A percentile compares a stretch with the other conserved stretches of the same genome.
phyloP scores from a whole-genome alignment of 2,888 invertebrate genomes.

The Drosophila monieri region DNA sequence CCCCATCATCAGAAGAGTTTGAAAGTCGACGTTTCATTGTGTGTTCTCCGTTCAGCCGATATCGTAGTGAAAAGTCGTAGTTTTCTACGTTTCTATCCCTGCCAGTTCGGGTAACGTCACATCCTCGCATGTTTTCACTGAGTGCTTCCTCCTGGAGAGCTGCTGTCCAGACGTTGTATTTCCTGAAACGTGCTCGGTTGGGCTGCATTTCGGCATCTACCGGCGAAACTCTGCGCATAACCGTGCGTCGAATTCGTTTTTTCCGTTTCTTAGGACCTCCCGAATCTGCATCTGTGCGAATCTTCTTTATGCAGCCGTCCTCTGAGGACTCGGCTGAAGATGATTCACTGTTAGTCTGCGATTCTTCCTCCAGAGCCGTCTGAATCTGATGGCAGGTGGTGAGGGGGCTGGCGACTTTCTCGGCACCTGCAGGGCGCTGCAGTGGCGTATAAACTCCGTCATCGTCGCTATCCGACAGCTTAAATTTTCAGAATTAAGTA shows the following conservation, averaged over 20 bases:
- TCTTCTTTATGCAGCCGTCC: constrained; percentile 77
- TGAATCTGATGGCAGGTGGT: constrained; percentile 69
- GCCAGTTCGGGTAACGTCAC: constrained; percentile 89
- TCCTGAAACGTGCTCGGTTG: constrained; percentile 85
- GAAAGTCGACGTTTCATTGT: constrained; percentile 81
- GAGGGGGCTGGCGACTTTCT: constrained; percentile 53
- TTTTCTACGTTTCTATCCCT: constrained; percentile 89
- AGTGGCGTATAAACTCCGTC: constrained; percentile 83
- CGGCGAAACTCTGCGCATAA: constrained; percentile 76
- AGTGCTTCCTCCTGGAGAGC: constrained; percentile 91
- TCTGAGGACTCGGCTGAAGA: constrained; percentile 81
- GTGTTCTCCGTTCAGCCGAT: constrained; percentile 86
- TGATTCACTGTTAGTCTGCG: constrained; percentile 73
- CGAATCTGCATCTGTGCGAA: constrained; percentile 56
- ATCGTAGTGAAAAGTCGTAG: constrained; percentile 88
- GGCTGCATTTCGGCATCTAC: constrained; percentile 57
- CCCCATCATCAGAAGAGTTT: constrained; percentile 75
- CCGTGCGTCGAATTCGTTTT: constrained; percentile 78
- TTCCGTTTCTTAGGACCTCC: constrained; percentile 59
- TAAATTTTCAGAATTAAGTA: neutral
- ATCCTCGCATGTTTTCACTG: constrained; percentile 90
- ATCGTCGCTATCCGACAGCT: constrained; percentile 81
- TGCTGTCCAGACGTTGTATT: constrained; percentile 92
- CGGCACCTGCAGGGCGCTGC: constrained; percentile 72
- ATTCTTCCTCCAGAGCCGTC: constrained; percentile 67